Conservation (phyloP, 2,888 invertebrate species). For the Drosophila tripunctata region DNA sequence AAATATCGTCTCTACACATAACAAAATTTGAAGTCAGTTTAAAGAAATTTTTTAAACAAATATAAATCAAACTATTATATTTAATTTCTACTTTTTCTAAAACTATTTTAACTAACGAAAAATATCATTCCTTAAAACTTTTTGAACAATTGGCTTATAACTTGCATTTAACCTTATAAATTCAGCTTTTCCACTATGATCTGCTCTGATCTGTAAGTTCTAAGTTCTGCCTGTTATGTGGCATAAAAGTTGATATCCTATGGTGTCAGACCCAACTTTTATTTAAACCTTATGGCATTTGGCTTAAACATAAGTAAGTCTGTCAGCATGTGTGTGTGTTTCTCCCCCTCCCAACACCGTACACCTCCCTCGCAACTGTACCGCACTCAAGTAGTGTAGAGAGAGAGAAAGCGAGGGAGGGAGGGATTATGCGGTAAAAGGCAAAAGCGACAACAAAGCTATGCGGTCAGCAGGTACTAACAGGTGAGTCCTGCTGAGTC, state of each 20-base stretch:
- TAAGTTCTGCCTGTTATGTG: conserved; percentile 2
- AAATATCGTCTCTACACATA: neutral
- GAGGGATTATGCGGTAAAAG: conserved; percentile 71
- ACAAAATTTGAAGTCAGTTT: neutral
- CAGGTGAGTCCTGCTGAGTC: conserved; percentile 45
- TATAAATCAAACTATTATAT: no score
- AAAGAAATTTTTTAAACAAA: neutral
- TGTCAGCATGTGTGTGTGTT: conserved; percentile 70
- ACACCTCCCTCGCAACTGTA: neutral
- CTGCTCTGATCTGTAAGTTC: conserved; percentile 10
- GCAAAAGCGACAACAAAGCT: conserved; percentile 48
- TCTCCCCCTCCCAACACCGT: neutral
- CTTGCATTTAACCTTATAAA: neutral
- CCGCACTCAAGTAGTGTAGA: neutral
- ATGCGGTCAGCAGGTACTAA: conserved; percentile 70
- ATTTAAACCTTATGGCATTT: conserved; percentile 75
- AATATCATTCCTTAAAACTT: no score
- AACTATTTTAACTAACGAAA: no score
- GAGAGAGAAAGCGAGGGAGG: no score
- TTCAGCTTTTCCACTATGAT: conserved; percentile 13
- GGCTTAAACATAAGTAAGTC: conserved; percentile 65
- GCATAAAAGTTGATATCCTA: conserved; percentile 38
- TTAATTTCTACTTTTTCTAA: no score
- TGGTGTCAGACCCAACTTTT: conserved; percentile 60
- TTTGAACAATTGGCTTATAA: conserved; percentile 1